Conservation (phyloP, 1,140 invertebrate genomes). For the Reticulitermes speratus region DNA sequence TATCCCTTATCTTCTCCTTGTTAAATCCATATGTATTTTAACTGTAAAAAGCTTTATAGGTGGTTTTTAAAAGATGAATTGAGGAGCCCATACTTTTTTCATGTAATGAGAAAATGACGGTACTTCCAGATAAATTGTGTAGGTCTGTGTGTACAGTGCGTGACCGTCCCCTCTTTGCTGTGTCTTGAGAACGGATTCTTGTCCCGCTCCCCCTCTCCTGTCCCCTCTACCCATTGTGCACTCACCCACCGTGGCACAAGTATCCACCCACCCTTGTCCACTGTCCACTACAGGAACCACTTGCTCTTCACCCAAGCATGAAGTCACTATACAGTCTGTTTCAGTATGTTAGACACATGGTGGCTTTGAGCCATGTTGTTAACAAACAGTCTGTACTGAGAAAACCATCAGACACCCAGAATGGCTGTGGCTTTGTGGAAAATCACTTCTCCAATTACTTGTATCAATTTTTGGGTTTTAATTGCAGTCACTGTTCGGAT, state of each 20-base stretch:
- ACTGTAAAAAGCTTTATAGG: background rate
- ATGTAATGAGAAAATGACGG: background rate
- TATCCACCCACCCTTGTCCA: background rate
- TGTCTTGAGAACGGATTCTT: background rate
- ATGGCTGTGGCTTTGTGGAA: too few species aligned
- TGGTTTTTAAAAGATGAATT: background rate
- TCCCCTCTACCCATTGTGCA: background rate
- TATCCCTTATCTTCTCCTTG: background rate
- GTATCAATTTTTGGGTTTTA: too few species aligned
- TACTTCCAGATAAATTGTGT: background rate
- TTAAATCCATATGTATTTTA: background rate
- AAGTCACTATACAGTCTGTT: background rate
- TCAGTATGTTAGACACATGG: too few species aligned
- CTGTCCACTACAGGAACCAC: background rate
- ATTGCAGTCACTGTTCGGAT: too few species aligned
- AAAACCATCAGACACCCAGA: too few species aligned
- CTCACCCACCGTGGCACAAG: background rate
- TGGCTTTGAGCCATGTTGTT: too few species aligned
- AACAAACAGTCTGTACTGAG: too few species aligned
- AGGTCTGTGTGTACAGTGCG: background rate
- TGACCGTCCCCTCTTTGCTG: background rate
- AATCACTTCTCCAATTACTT: too few species aligned
- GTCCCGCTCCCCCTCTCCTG: background rate
- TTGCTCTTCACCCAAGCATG: slow-evolving; percentile 5
- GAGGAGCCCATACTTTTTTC: background rate